Evolutionary conservation across 2,113 vertebrate species (phyloP).

Genomic region (Pelmatolapia mariae): DNA sequence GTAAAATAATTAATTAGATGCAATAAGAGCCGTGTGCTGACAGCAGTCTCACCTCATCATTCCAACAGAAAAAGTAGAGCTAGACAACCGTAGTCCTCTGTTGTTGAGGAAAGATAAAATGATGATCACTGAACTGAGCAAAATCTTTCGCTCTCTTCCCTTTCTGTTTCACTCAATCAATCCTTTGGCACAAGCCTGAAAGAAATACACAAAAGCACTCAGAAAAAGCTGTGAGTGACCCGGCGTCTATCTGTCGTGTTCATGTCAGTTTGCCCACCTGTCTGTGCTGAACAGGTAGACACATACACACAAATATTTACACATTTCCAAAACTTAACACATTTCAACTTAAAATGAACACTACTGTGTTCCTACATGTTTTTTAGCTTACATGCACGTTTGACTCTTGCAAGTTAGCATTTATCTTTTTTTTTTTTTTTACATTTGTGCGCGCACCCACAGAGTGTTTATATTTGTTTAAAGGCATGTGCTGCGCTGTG

Average conservation of each 20-base stretch:
- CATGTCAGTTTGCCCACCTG: neutral
- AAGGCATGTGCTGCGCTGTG: neutral
- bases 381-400: neutral
- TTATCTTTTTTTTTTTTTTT: neutral
- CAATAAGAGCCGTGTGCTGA: neutral
- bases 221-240: neutral
- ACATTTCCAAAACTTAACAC: neutral
- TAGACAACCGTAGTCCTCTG: neutral
- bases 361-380: neutral
- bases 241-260: neutral
- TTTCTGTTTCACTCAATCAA: constrained; percentile 28
- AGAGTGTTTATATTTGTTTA: neutral
- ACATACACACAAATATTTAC: neutral
- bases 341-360: neutral
- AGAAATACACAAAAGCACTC: neutral
- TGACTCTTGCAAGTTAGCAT: neutral
- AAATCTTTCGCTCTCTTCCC: neutral
- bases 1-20: neutral
- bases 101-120: neutral
- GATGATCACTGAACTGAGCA: constrained; percentile 9
- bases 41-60: neutral
- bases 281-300: neutral
- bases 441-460: neutral
- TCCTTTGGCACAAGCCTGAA: neutral
- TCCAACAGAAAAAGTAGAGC: neutral